These are phyloP conservation scores for Orthosia cruda DNA, from an alignment of 2,888 invertebrate species.

Conservation along the genomic window DNA sequence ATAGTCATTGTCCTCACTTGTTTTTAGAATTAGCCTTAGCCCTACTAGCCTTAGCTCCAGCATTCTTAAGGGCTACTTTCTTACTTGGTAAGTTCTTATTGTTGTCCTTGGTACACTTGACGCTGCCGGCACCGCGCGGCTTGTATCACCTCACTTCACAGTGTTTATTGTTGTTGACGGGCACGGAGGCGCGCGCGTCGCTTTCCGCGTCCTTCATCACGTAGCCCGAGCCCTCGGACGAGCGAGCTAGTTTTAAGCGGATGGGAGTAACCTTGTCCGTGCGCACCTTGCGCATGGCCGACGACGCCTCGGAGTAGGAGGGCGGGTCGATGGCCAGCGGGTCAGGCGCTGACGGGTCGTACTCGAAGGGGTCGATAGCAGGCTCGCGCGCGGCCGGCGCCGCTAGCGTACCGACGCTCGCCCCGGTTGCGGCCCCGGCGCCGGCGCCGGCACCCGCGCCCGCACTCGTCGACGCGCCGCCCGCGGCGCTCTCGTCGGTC, in stretches of 20 bases:
- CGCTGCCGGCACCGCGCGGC: conserved; percentile 59
- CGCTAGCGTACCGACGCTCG: background rate
- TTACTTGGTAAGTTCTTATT: conserved; percentile 45
- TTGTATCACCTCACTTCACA: conserved; percentile 97
- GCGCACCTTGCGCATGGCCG: conserved; percentile 92
- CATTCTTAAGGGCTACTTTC: conserved; percentile 46
- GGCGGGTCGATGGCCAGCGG: conserved; percentile 85
- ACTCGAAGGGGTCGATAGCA: conserved; percentile 87
- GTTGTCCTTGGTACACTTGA: conserved; percentile 64
- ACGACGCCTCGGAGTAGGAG: conserved; percentile 83
- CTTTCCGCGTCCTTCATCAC: conserved; percentile 90
- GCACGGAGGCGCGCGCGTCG: conserved; percentile 69
- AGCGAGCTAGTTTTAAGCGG: conserved; percentile 96
- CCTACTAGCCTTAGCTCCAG: conserved; percentile 38
- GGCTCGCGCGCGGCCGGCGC: conserved; percentile 77
- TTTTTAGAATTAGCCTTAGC: conserved; percentile 17
- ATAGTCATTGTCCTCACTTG: conserved; percentile 50
- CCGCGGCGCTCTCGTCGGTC: background rate
- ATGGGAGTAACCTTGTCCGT: conserved; percentile 95
- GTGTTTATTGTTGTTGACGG: conserved; percentile 94
- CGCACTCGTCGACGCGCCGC: conserved; percentile 2
- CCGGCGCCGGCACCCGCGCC: conserved; percentile 60
- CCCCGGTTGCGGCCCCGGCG: conserved; percentile 64
- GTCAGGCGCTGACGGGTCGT: conserved; percentile 88
- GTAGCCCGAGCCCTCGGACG: conserved; percentile 95